phyloP scores from a whole-genome alignment of 2,888 invertebrate genomes.

The Caradrina kadenii region DNA sequence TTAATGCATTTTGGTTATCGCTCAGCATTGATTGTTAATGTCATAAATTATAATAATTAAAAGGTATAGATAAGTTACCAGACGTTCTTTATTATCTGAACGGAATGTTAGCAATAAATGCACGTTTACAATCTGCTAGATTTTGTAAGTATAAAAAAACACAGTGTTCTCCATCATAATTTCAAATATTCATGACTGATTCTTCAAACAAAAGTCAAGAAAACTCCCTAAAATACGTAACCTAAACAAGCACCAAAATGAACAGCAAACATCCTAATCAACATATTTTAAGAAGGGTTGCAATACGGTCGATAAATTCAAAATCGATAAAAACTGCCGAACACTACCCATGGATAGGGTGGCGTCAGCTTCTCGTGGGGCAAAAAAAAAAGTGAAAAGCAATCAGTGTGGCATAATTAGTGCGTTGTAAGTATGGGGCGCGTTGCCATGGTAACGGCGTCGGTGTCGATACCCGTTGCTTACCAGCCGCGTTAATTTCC shows the following conservation, averaged over 20 bases:
- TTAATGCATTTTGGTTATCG: slow-evolving; percentile 59
- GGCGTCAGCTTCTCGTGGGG: slow-evolving; percentile 88
- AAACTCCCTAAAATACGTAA: slow-evolving; percentile 11
- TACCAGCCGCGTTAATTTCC: slow-evolving; percentile 88
- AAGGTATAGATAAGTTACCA: slow-evolving; percentile 12
- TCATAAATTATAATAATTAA: slow-evolving; percentile 40
- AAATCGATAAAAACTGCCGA: slow-evolving; percentile 78
- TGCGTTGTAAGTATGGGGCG: slow-evolving; percentile 90
- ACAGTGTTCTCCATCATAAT: background rate
- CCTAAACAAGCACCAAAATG: slow-evolving; percentile 44
- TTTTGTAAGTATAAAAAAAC: background rate
- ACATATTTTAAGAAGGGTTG: slow-evolving; percentile 64
- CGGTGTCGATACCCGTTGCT: slow-evolving; percentile 86
- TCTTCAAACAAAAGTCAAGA: background rate
- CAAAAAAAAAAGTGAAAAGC: slow-evolving; percentile 89
- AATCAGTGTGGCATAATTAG: slow-evolving; percentile 91
- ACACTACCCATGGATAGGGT: slow-evolving; percentile 84
- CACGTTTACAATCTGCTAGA: background rate
- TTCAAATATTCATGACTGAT: background rate
- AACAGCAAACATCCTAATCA: slow-evolving; percentile 62
- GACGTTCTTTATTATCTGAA: slow-evolving; percentile 2
- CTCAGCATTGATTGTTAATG: slow-evolving; percentile 50
- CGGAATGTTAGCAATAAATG: slow-evolving; percentile 1
- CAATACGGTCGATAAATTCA: slow-evolving; percentile 66
- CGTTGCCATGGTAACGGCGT: slow-evolving; percentile 87